A percentile compares a stretch with the other conserved stretches of the same genome.
phyloP scores from a whole-genome alignment of 1,140 invertebrate species.

The Carcinoscorpius rotundicauda region DNA sequence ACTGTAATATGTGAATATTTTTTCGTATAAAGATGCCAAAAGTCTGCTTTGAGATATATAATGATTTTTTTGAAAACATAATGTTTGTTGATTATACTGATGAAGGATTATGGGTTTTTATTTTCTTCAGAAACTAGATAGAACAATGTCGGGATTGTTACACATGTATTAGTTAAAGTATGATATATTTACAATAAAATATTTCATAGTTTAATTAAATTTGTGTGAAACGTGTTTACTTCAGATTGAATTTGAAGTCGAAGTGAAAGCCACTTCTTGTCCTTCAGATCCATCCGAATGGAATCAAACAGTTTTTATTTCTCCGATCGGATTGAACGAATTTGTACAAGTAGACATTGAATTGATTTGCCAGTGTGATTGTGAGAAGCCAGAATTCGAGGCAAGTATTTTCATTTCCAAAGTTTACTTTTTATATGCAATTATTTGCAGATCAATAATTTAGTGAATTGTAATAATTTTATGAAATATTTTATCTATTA shows the following conservation, averaged over 20 bases:
- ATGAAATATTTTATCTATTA: neutral
- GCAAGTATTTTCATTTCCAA: conserved; percentile 1
- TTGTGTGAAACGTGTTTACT: conserved; percentile 57
- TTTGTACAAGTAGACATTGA: conserved; percentile 66
- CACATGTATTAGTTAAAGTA: neutral
- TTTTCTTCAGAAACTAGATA: neutral
- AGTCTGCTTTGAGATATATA: too few species aligned
- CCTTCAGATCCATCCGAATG: conserved; percentile 53
- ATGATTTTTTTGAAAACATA: too few species aligned
- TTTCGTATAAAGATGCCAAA: too few species aligned
- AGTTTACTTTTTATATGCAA: neutral
- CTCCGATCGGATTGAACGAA: conserved; percentile 83
- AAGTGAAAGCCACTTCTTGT: conserved; percentile 36
- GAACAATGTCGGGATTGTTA: neutral
- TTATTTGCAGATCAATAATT: too few species aligned
- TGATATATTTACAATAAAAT: neutral
- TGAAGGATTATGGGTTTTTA: neutral
- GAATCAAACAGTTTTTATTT: conserved; percentile 64
- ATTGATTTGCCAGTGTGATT: conserved; percentile 78
- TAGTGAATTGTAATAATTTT: too few species aligned
- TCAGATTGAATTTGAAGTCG: conserved; percentile 39
- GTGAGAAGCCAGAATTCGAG: conserved; percentile 43
- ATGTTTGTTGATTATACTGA: too few species aligned
- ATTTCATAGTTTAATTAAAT: conserved; percentile 43
- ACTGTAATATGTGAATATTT: too few species aligned